Evolutionary conservation across 2,113 vertebrate species (phyloP).

Genomic region (Ammodytes dubius): DNA sequence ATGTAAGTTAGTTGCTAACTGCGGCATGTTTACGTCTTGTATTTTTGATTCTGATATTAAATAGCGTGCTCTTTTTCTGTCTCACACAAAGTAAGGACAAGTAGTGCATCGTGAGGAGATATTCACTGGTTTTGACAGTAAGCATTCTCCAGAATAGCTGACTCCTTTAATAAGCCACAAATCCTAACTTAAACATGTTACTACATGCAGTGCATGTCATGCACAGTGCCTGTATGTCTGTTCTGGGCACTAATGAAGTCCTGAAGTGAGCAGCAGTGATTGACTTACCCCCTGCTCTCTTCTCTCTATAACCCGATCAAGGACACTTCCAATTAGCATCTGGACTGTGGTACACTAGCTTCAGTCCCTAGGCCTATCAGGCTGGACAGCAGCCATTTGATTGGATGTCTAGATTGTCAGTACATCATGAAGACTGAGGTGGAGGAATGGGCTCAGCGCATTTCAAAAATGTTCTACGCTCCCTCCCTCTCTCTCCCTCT

Average conservation of each 20-base stretch:
- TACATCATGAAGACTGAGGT: slow-evolving; percentile 47
- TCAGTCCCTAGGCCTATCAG: slow-evolving; percentile 49
- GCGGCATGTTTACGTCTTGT: too few relatives aligned
- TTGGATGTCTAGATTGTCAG: slow-evolving; percentile 58
- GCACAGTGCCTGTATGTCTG: slow-evolving; percentile 41
- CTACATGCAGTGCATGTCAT: too few relatives aligned
- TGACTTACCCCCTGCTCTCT: slow-evolving; percentile 62
- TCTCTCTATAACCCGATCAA: slow-evolving; percentile 67
- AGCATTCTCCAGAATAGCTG: too few relatives aligned
- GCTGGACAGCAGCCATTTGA: slow-evolving; percentile 50
- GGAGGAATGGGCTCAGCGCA: slow-evolving; percentile 40
- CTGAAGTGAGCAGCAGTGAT: slow-evolving; percentile 59
- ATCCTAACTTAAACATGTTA: too few relatives aligned
- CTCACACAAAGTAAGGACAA: too few relatives aligned
- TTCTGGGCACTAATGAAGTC: slow-evolving; percentile 62
- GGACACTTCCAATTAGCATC: slow-evolving; percentile 76
- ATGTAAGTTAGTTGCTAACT: too few relatives aligned
- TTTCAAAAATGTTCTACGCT: slow-evolving; percentile 45
- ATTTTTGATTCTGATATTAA: too few relatives aligned
- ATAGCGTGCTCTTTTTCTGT: too few relatives aligned
- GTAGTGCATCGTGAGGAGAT: too few relatives aligned
- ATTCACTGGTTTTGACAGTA: too few relatives aligned
- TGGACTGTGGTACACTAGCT: slow-evolving; percentile 50
- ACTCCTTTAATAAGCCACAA: too few relatives aligned
- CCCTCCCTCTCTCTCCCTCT: slow-evolving; percentile 3